phyloP scores from a whole-genome alignment of 2,888 invertebrate species.

The Agriopis marginaria region DNA sequence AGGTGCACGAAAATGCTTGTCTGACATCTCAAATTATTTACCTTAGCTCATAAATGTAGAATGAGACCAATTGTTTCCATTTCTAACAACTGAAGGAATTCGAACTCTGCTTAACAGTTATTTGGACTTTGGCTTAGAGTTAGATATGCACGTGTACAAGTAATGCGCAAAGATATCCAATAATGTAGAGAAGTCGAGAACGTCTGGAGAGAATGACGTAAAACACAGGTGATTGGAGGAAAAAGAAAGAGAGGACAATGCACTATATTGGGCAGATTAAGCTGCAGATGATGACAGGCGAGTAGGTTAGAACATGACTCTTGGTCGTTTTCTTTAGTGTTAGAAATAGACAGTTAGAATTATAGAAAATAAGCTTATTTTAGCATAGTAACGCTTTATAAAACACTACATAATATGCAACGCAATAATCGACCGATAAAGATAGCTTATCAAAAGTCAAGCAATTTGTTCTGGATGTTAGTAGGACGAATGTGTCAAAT shows the following conservation, averaged over 20 bases:
- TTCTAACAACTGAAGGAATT: conserved; percentile 1
- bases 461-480: conserved; percentile 69
- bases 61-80: conserved; percentile 30
- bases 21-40: conserved; percentile 71
- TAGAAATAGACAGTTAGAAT: neutral
- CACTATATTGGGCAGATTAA: neutral
- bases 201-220: neutral
- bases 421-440: conserved; percentile 59
- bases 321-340: neutral
- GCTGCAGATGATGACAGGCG: neutral
- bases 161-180: neutral
- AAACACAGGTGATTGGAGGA: neutral
- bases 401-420: conserved; percentile 37
- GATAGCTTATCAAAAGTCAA: conserved; percentile 69
- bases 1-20: conserved; percentile 67
- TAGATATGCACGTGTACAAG: neutral
- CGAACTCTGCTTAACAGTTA: neutral
- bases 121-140: neutral
- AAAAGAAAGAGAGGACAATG: neutral
- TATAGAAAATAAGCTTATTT: neutral
- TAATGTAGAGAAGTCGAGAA: neutral
- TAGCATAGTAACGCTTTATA: conserved; percentile 16
- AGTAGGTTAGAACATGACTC: neutral
- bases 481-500: conserved; percentile 60
- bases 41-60: conserved; percentile 48